phyloP scores from a whole-genome alignment of 2,113 vertebrate species.

The Aleadryas rufinucha region DNA sequence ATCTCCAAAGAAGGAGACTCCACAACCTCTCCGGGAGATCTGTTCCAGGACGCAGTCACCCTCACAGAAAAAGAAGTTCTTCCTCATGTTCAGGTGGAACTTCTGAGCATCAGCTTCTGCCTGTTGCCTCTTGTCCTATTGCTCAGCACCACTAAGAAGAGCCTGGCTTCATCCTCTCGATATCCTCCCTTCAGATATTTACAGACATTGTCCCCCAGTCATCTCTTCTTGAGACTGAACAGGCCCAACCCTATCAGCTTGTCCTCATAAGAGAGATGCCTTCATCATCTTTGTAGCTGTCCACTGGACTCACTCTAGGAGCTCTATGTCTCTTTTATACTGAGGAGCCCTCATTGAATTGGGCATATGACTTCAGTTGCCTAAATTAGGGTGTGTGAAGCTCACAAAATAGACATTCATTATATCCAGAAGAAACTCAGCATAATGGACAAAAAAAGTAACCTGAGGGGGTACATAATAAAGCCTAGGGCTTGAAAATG shows the following conservation, averaged over 20 bases:
- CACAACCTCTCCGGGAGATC: neutral
- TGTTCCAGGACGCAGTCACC: accelerated
- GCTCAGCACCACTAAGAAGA: neutral
- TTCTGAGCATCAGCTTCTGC: neutral
- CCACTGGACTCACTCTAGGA: neutral
- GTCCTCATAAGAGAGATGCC: neutral
- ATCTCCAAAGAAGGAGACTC: neutral
- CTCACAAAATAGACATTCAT: neutral
- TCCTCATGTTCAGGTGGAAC: neutral
- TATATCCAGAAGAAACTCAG: neutral
- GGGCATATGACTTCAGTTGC: neutral
- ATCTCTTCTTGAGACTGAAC: neutral
- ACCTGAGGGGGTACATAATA: neutral
- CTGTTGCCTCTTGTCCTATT: neutral
- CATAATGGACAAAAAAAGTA: neutral
- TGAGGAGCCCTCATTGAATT: neutral
- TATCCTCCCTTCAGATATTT: neutral
- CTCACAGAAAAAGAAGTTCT: neutral
- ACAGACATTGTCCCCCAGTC: neutral
- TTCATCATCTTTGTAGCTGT: neutral
- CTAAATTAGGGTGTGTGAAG: neutral
- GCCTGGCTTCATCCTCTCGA: neutral
- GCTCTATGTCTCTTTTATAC: neutral
- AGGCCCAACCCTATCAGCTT: neutral
- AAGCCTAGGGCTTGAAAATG: neutral